These are phyloP conservation scores for Batillaria attramentaria DNA, from an alignment of 1,140 invertebrate genomes.

Conservation along the genomic window DNA sequence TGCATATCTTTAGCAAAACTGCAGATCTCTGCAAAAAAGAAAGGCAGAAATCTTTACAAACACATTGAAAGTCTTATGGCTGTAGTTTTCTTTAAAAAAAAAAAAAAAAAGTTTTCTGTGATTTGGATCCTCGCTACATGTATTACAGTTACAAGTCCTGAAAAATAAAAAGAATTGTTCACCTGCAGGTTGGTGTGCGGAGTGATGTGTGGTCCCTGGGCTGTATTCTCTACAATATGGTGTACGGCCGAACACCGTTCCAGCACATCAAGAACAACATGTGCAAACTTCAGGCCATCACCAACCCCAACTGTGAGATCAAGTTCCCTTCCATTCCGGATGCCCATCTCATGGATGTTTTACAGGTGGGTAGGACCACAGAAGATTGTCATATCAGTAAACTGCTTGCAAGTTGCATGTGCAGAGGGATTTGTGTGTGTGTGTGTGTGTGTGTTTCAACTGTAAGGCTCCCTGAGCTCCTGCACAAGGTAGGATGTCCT, in stretches of 20 bases:
- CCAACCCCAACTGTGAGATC: slow-evolving; percentile 83
- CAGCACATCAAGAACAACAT: slow-evolving; percentile 84
- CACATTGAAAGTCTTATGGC: too few species aligned
- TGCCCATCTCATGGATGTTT: slow-evolving; percentile 65
- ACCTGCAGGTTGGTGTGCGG: slow-evolving; percentile 86
- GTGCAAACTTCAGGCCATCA: slow-evolving; percentile 87
- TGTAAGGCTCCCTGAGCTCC: neutral
- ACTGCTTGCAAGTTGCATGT: neutral
- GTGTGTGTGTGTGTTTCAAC: neutral
- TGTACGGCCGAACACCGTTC: slow-evolving; percentile 94
- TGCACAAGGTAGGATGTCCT: neutral
- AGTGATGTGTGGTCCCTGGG: slow-evolving; percentile 98
- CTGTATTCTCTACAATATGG: slow-evolving; percentile 94
- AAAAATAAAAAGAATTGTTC: slow-evolving; percentile 7
- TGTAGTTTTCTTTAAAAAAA: too few species aligned
- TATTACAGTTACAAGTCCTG: neutral
- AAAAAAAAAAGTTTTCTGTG: too few species aligned
- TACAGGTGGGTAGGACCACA: slow-evolving; percentile 65
- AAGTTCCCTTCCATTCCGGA: slow-evolving; percentile 78
- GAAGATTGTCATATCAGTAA: slow-evolving; percentile 10
- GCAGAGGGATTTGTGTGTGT: neutral
- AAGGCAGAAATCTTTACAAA: too few species aligned
- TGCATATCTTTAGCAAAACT: too few species aligned
- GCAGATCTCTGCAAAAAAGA: too few species aligned
- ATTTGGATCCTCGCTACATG: neutral